Percentiles rank a stretch among this genome's conserved stretches.
Evolutionary conservation across 2,888 invertebrate genomes (phyloP).

Genomic region (Drosophila macrospina): DNA sequence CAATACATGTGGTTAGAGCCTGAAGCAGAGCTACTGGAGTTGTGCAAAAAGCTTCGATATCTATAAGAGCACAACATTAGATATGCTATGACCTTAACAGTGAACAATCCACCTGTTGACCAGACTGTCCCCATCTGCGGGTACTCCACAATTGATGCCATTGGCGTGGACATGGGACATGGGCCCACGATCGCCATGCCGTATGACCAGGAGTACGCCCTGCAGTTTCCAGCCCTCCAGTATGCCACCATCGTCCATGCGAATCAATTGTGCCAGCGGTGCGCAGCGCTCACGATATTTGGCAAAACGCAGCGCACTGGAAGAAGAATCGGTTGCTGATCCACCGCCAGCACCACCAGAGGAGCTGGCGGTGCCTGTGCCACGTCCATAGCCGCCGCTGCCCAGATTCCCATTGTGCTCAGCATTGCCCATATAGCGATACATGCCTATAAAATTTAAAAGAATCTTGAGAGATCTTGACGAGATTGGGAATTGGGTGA

Average conservation of each 20-base stretch:
- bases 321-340: constrained; percentile 28
- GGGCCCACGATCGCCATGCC: constrained; percentile 96
- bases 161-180: constrained; percentile 92
- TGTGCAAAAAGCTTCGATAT: constrained; percentile 84
- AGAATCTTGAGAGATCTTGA: constrained; percentile 50
- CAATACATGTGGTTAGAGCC: constrained; percentile 88
- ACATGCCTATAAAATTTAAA: constrained; percentile 87
- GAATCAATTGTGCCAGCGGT: constrained; percentile 89
- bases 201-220: constrained; percentile 89
- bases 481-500: not conserved
- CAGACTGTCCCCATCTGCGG: constrained; percentile 85
- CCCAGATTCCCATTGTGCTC: constrained; percentile 67
- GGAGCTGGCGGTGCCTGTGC: constrained; percentile 37
- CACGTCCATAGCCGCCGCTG: constrained; percentile 49
- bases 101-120: constrained; percentile 80
- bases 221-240: constrained; percentile 85
- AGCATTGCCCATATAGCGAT: constrained; percentile 90
- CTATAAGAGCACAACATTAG: constrained; percentile 48
- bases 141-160: constrained; percentile 90
- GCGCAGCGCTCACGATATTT: constrained; percentile 90
- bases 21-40: constrained; percentile 80
- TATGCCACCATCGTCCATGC: constrained; percentile 89
- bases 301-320: constrained; percentile 80
- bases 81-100: too few species aligned
- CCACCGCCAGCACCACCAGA: constrained; percentile 10